Evolutionary conservation across 2,888 invertebrate species (phyloP), one percentile per base, ranked within the genome.

Genomic region (Caenorhabditis macrosperma): DNA sequence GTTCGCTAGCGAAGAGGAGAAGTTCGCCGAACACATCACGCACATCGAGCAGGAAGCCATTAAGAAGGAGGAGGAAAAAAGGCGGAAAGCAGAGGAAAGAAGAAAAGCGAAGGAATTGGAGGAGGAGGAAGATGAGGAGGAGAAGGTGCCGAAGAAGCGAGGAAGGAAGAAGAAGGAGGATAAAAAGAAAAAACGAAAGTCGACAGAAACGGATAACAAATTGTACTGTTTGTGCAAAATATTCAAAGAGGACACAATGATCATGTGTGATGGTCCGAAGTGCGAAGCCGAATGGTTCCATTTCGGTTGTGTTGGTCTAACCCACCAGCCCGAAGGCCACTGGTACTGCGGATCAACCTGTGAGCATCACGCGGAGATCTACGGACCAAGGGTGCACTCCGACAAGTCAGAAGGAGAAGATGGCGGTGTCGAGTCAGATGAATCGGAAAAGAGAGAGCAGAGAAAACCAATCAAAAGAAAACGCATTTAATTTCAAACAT

Each of bases 281-380:
- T 52, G 52, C 86, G 91, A 91, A 1, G 91, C 92, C 72, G 92
- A 93, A 86, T 93, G 92, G 92, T 92, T 92, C 85, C 92, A 92
- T 82, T 92, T 92, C 88, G 78, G 79, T 22, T 80, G 75, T 46
- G 81, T 87, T 30, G 85, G 85, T 1, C 28, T 87, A 24, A 72
- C 55, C 2, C 28, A 77, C 2, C 54, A 76, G n/a, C 86, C 86
- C 1, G n/a, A 28, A 6, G 81, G 72, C 46, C 28, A 52, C 9
- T 52, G 52, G 52, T 52, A 52, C 22, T 52, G 52, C 28, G 30
- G 52, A 38, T 2, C 3, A 15, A 38, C 6, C 12, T 38, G 38
- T 12, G 38, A 38, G 33, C n/a, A n/a, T n/a, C n/a, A n/a, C n/a
- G n/a, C n/a, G n/a, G n/a, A n/a, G n/a, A n/a, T n/a, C n/a, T n/a